Evolutionary conservation across 2,113 vertebrate genomes (phyloP).

Genomic region (Phaetusa simplex): DNA sequence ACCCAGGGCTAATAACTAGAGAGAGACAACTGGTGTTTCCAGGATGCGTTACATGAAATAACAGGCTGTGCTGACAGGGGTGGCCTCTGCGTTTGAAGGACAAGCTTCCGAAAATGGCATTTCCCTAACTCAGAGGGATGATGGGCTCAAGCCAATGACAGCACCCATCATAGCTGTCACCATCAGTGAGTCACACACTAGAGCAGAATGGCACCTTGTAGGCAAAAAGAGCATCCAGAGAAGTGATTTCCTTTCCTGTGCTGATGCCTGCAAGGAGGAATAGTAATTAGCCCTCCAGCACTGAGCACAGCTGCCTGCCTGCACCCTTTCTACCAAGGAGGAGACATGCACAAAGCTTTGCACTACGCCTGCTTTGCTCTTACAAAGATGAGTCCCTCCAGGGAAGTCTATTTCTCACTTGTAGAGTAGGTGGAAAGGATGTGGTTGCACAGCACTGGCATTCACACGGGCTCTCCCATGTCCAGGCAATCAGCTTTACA

Average conservation of each 20-base stretch:
- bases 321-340: not conserved
- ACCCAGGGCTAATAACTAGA: not conserved
- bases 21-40: not conserved
- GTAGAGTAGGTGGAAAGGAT: not conserved
- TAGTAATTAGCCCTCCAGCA: constrained; percentile 21
- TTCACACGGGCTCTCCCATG: not conserved
- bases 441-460: not conserved
- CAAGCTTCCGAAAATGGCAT: not conserved
- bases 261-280: constrained; percentile 36
- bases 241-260: constrained; percentile 18
- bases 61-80: not conserved
- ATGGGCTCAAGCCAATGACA: not conserved
- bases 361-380: not conserved
- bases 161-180: constrained; percentile 30
- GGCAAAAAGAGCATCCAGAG: constrained; percentile 30
- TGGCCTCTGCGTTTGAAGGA: not conserved
- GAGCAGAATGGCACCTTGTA: constrained; percentile 15
- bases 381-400: not conserved
- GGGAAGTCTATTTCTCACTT: not conserved
- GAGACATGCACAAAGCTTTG: not conserved
- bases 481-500: not conserved
- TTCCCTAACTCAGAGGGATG: not conserved
- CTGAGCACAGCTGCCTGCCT: constrained; percentile 16
- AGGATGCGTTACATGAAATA: constrained; percentile 17
- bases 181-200: constrained; percentile 16